These are phyloP conservation scores for Taenaris catops DNA, from an alignment of 2,888 invertebrate genomes.

Conservation along the genomic window DNA sequence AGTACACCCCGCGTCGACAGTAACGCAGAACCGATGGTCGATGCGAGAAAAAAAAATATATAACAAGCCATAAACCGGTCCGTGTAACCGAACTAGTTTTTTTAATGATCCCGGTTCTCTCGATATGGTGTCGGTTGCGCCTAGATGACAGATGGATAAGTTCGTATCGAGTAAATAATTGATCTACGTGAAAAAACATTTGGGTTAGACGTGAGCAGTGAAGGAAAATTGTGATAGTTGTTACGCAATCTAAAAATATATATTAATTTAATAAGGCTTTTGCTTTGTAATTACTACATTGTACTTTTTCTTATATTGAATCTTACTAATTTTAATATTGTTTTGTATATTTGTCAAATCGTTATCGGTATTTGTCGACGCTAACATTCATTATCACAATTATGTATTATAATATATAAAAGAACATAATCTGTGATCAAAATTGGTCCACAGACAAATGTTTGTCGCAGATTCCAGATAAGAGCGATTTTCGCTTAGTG, in stretches of 20 bases:
- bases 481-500: too few relatives aligned
- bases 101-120: conserved; percentile 46
- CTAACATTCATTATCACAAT: too few relatives aligned
- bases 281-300: too few relatives aligned
- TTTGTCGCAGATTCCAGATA: too few relatives aligned
- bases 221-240: not conserved
- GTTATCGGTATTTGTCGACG: too few relatives aligned
- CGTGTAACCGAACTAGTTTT: conserved; percentile 48
- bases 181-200: conserved; percentile 1
- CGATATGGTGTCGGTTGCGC: conserved; percentile 38
- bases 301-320: not conserved
- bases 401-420: too few relatives aligned
- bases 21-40: conserved; percentile 7
- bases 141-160: conserved; percentile 63
- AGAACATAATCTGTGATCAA: too few relatives aligned
- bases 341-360: too few relatives aligned
- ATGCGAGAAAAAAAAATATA: conserved; percentile 26
- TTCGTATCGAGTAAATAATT: conserved; percentile 15
- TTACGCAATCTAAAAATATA: not conserved
- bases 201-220: not conserved
- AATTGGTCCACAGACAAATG: too few relatives aligned
- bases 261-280: not conserved
- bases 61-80: conserved; percentile 31
- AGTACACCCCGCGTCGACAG: too few relatives aligned
- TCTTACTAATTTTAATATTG: not conserved